Percentiles rank a stretch among this genome's conserved stretches.
Evolutionary conservation across 35 echinoderm and acorn worm species (phyloP).

Genomic region (Holothuria glaberrima): DNA sequence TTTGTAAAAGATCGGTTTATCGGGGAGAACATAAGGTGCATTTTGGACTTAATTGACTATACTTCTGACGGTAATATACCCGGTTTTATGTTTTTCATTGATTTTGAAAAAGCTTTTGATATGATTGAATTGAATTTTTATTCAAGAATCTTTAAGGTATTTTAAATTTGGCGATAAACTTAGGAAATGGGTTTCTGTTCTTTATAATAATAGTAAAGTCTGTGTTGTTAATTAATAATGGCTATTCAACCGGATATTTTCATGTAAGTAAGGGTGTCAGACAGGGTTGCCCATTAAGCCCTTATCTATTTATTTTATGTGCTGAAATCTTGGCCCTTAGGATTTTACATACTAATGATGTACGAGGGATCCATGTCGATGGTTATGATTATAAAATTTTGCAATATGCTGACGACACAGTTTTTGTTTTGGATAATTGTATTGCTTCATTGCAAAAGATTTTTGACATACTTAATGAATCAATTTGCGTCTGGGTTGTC

Average conservation of each 20-base stretch:
- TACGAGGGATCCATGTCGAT: not conserved
- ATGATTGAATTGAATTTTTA: not conserved
- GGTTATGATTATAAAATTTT: not conserved
- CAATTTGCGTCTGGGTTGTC: no score
- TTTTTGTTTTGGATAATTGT: not conserved
- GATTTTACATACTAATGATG: not conserved
- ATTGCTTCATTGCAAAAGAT: not conserved
- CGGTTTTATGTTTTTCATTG: not conserved
- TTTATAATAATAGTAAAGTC: no score
- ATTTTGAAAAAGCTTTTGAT: not conserved
- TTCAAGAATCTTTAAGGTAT: not conserved
- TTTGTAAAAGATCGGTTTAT: not conserved
- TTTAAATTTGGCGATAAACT: not conserved
- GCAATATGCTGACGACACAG: slow-evolving; percentile 7
- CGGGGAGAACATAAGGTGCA: not conserved
- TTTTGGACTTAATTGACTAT: slow-evolving; percentile 18
- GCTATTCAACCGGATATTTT: not conserved
- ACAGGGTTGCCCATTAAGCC: no score
- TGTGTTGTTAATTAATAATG: not conserved
- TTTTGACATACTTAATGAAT: not conserved
- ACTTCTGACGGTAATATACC: not conserved
- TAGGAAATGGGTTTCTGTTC: not conserved
- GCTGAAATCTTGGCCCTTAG: not conserved
- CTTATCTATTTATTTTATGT: slow-evolving; percentile 31
- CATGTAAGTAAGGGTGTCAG: not conserved